These are phyloP conservation scores for Melinaea marsaeus DNA, from an alignment of 2,888 invertebrate genomes.

Conservation along the genomic window DNA sequence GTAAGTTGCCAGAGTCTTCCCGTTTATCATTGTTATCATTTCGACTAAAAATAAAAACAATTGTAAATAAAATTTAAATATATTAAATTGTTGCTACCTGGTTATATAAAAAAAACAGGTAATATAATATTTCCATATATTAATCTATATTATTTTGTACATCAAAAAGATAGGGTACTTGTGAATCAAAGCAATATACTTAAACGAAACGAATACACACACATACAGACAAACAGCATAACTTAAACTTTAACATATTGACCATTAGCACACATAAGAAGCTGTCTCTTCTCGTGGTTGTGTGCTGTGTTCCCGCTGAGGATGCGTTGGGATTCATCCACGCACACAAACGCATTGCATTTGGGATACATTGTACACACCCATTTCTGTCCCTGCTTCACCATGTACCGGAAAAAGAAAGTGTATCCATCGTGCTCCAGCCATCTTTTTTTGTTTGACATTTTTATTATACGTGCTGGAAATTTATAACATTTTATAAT, in stretches of 20 bases:
- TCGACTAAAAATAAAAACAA: conserved; percentile 24
- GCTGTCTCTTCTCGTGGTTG: conserved; percentile 34
- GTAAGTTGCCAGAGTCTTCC: conserved; percentile 32
- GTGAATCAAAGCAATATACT: too few species aligned
- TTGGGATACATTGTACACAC: conserved; percentile 37
- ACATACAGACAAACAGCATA: too few species aligned
- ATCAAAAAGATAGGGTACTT: too few species aligned
- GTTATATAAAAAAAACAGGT: too few species aligned
- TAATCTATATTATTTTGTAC: too few species aligned
- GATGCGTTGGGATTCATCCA: conserved; percentile 40
- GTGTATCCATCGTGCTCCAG: conserved; percentile 36
- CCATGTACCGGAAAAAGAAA: conserved; percentile 36
- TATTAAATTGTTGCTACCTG: not conserved
- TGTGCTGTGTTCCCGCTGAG: conserved; percentile 35
- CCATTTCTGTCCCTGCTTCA: conserved; percentile 33
- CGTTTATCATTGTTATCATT: conserved; percentile 37
- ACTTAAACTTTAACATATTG: conserved; percentile 35
- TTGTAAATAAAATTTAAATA: conserved; percentile 4
- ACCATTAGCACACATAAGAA: conserved; percentile 40
- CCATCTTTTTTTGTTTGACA: conserved; percentile 33
- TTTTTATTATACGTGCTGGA: conserved; percentile 31
- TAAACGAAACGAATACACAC: too few species aligned
- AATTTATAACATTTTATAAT: conserved; percentile 8
- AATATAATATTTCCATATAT: too few species aligned
- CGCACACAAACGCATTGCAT: conserved; percentile 39